Conservation (phyloP, 2,888 invertebrate species). For the Anaspis maculata region DNA sequence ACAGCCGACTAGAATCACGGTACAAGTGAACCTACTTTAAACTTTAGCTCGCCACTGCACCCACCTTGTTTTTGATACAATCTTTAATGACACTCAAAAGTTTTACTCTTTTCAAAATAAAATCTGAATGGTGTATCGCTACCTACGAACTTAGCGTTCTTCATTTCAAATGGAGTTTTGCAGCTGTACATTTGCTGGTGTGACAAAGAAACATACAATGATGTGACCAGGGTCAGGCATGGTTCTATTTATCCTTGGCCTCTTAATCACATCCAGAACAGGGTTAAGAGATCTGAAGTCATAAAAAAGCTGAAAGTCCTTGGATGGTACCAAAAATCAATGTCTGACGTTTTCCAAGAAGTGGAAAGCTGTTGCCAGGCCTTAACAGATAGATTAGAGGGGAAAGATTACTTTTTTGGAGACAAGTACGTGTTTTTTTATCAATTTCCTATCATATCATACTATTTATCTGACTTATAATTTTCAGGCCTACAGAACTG, state of each 20-base stretch:
- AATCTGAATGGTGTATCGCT: no score
- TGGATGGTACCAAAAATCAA: constrained; percentile 72
- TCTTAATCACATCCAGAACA: constrained; percentile 71
- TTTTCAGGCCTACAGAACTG: constrained; percentile 80
- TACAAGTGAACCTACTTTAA: no score
- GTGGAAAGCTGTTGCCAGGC: constrained; percentile 83
- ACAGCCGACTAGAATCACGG: no score
- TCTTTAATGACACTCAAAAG: no score
- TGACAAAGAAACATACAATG: constrained; percentile 67
- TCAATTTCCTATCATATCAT: no score
- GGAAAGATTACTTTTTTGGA: constrained; percentile 75
- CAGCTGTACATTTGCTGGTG: constrained; percentile 83
- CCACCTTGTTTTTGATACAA: no score
- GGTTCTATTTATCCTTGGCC: constrained; percentile 94
- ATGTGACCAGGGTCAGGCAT: constrained; percentile 76
- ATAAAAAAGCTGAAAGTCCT: constrained; percentile 65
- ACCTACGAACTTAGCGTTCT: no score
- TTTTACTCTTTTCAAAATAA: no score
- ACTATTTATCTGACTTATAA: constrained; percentile 6
- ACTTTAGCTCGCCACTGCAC: no score
- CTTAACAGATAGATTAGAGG: constrained; percentile 74
- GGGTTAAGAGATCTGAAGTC: constrained; percentile 63
- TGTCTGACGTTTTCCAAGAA: constrained; percentile 69
- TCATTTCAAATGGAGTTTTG: no score
- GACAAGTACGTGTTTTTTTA: constrained; percentile 50